Percentiles rank a stretch among this genome's conserved stretches.
Conservation (phyloP, 2,888 invertebrate genomes). For the Coelopa pilipes region DNA sequence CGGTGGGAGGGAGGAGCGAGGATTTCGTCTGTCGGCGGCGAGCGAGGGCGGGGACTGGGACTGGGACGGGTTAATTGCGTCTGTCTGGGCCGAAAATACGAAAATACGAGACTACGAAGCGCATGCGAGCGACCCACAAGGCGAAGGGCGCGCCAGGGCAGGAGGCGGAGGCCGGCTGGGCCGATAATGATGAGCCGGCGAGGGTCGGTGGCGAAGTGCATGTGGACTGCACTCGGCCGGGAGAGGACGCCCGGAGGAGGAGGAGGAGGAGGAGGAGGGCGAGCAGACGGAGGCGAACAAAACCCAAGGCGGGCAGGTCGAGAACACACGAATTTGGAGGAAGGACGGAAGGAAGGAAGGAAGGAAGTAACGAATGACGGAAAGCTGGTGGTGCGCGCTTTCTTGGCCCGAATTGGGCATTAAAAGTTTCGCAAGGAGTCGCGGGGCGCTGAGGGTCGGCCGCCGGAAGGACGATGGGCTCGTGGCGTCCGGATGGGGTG, state of each 20-base stretch:
- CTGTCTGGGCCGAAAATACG: conserved; percentile 30
- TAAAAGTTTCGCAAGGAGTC: conserved; percentile 35
- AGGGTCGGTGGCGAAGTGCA: conserved; percentile 8
- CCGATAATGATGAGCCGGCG: conserved; percentile 22
- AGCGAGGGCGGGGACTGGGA: background rate
- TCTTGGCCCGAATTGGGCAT: conserved; percentile 36
- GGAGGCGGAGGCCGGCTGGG: background rate
- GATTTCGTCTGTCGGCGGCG: background rate
- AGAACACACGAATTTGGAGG: no score
- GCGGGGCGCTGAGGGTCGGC: background rate
- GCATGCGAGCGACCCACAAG: background rate
- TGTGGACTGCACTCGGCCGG: background rate
- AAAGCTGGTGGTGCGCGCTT: conserved; percentile 12
- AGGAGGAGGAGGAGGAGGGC: background rate
- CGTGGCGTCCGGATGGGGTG: no score
- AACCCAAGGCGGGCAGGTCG: background rate
- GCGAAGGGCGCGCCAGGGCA: background rate
- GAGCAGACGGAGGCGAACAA: background rate
- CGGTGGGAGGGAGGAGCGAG: background rate
- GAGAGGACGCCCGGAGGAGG: no score
- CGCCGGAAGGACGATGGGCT: background rate
- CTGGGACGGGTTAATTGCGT: conserved; percentile 29
- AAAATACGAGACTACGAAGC: conserved; percentile 8
- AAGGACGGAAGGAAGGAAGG: no score
- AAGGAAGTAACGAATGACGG: no score